A percentile compares a stretch with the other conserved stretches of the same genome.
phyloP scores from a whole-genome alignment of 1,140 invertebrate species.

The Ostrea denselamellosa region DNA sequence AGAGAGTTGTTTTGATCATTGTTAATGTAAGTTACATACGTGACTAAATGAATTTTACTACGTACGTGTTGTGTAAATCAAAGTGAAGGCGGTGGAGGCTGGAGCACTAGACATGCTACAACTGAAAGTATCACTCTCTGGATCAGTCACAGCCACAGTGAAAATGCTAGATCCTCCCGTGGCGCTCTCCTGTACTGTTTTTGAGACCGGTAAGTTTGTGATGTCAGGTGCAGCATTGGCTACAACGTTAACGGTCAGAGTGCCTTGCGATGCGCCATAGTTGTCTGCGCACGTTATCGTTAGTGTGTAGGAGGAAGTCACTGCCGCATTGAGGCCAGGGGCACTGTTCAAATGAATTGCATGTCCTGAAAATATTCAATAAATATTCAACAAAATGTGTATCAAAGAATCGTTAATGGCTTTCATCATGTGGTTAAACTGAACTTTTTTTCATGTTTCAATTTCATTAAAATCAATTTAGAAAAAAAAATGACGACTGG shows the following conservation, averaged over 20 bases:
- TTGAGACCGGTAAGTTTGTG: slow-evolving; percentile 30
- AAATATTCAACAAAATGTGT: neutral
- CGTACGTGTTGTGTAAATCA: slow-evolving; percentile 40
- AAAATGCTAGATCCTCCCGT: slow-evolving; percentile 31
- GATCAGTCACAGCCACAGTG: slow-evolving; percentile 46
- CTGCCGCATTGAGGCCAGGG: slow-evolving; percentile 7
- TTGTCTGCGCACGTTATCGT: slow-evolving; percentile 42
- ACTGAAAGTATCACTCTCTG: slow-evolving; percentile 38
- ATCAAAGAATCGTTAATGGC: too few species aligned
- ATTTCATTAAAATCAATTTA: too few species aligned
- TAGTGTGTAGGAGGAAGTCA: slow-evolving; percentile 37
- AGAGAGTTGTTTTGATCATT: too few species aligned
- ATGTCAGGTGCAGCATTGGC: slow-evolving; percentile 42
- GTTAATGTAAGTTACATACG: too few species aligned
- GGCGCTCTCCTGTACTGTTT: slow-evolving; percentile 36
- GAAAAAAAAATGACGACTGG: too few species aligned
- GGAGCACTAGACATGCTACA: slow-evolving; percentile 40
- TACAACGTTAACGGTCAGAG: slow-evolving; percentile 36
- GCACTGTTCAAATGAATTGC: slow-evolving; percentile 43
- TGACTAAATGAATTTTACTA: too few species aligned
- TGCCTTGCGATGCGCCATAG: slow-evolving; percentile 41
- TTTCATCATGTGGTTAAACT: too few species aligned
- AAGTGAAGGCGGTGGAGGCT: neutral
- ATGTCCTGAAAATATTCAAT: slow-evolving; percentile 41
- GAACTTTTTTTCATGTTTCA: too few species aligned